Base-by-base conservation (phyloP, 2,888 invertebrate species). In the Orgyia antiqua region DNA sequence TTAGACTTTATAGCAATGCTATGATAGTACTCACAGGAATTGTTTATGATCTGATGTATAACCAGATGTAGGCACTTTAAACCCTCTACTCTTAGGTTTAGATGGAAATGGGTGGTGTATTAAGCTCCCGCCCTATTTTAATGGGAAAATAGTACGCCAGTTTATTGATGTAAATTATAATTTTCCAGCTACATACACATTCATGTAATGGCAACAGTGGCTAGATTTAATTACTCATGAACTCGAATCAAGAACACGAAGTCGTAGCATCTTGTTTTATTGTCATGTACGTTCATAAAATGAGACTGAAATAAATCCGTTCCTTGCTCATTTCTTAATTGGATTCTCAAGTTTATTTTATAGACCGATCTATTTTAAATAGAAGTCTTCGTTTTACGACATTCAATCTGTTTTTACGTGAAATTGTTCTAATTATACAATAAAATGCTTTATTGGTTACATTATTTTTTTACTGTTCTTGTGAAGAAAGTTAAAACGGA, bases 311-410 rank as follows among this genome's bases (percentile, higher is more conserved):
- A 74, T 68, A 75, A 80, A 78, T 76, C 76, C 71, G 58, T 65
- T 67, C 65, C 59, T 58, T 67, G 60, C 67, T 75, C 74, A 78
- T 78, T 78, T 74, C 76, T 79, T 80, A 79, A 83, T 83, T 82
- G 78, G 71, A 74, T 76, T 75, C 76, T 76, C 69, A 70, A 77
- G 74, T 79, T 82, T 72, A 79, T 77, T 78, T 63, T 77, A 76
- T 71, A 70, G 67, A 73, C 62, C 70, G 74, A 77, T 75, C 70
- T 68, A 63, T 59, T 70, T 69, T 66, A 66, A 72, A 68, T 70
- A 68, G 64, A 56, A 66, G 59, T 53, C 58, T 67, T 66, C 59
- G 55, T 65, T 77, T 78, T 70, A 78, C 71, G 73, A 72, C 65
- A 59, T 58, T 59, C 61, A 68, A 66, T 74, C 62, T 67, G 64